A percentile compares a stretch with the other conserved stretches of the same genome.
These are phyloP conservation scores for Macrobrachium nipponense DNA, from an alignment of 1,140 invertebrate species.

Conservation along the genomic window DNA sequence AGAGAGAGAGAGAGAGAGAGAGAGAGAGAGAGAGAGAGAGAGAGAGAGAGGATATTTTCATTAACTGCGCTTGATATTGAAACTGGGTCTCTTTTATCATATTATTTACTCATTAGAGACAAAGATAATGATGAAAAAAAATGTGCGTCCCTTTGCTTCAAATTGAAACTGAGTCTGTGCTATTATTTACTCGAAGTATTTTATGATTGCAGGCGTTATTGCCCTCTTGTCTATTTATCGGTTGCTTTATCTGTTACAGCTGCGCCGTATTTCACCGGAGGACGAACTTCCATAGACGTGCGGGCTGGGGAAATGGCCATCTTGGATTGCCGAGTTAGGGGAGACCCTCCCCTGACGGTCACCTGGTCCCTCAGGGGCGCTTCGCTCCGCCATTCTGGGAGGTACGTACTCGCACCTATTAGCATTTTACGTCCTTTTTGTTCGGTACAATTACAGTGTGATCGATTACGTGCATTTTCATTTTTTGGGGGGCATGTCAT, in stretches of 20 bases:
- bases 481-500: no score
- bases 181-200: no score
- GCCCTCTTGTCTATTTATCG: neutral
- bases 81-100: no score
- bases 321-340: constrained; percentile 45
- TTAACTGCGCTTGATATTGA: no score
- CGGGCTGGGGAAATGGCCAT: constrained; percentile 31
- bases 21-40: no score
- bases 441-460: neutral
- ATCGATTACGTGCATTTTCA: neutral
- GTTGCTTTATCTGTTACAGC: neutral
- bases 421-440: neutral
- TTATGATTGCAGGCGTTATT: neutral
- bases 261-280: constrained; percentile 28
- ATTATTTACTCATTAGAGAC: no score
- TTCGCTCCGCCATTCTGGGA: constrained; percentile 43
- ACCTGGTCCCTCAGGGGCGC: constrained; percentile 38
- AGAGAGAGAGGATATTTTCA: no score
- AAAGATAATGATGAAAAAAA: no score
- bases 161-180: no score
- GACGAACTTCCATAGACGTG: constrained; percentile 27
- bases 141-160: no score
- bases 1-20: no score
- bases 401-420: neutral
- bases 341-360: constrained; percentile 42